Base-by-base conservation (phyloP, 2,888 invertebrate genomes). In the Apodemia hepburni region DNA sequence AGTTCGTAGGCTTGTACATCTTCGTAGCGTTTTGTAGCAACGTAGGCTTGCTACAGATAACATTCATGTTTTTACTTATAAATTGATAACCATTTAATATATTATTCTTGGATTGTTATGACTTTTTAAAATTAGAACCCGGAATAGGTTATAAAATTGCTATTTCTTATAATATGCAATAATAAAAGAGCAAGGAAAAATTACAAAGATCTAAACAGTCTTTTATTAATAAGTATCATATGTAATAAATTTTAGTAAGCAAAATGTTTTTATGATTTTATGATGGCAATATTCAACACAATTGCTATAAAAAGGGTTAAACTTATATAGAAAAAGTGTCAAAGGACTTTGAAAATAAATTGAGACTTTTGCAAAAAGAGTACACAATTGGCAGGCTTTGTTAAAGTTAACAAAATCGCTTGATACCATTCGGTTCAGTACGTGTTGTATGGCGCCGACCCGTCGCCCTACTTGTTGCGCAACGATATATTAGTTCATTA, bases 381-480 rank as follows among this genome's bases (percentile, higher is more conserved):
- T 27, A 61, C 64, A 49, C 63, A 62, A 63, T 64, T 62, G 61
- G 65, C 65, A 33, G 58, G 61, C 61, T 66, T 63, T 63, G 62
- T 65, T 59, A 60, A 62, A 65, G 62, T 64, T 64, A 54, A 61
- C 63, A 54, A 66, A 62, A 61, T 67, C 64, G 63, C 59, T 63
- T 66, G 62, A 65, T 62, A 61, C 64, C 49, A 60, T 66, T 58
- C 58, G 62, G 60, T 27, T 57, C 61, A 57, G 57, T 58, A 61
- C 57, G 57, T 47, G 18, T 54, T 54, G 54, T 54, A 54, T 54
- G 81, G 81, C 82, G 85, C 84, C 87, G 78, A 75, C 78, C 74
- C 71, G 87, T 76, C 88, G 87, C 82, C 82, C 78, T 84, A 87
- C 87, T 87, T 87, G 87, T 87, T 87, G 85, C 84, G 70, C 76